phyloP scores from a whole-genome alignment of 2,888 invertebrate genomes.

The Agrochola lychnidis region DNA sequence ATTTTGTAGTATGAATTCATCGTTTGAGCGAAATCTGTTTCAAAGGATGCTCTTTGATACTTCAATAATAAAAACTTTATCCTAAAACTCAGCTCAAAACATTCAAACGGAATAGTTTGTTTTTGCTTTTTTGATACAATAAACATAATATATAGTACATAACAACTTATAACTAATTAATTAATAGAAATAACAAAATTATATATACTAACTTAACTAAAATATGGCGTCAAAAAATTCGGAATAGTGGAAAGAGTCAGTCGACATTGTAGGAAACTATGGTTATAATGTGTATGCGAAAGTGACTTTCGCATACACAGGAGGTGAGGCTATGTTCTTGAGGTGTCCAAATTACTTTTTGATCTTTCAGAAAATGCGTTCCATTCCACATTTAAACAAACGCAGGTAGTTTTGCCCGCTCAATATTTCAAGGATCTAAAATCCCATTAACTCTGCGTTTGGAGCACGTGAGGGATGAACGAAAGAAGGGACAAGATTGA shows the following conservation, averaged over 20 bases:
- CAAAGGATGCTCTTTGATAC: too few species aligned
- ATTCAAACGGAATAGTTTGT: too few species aligned
- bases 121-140: too few species aligned
- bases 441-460: conserved; percentile 41
- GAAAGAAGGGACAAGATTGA: conserved; percentile 60
- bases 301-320: not conserved
- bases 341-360: conserved; percentile 16
- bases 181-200: too few species aligned
- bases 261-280: not conserved
- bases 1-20: too few species aligned
- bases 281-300: not conserved
- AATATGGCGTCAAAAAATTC: too few species aligned
- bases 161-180: too few species aligned
- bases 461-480: conserved; percentile 53
- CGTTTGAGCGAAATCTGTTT: too few species aligned
- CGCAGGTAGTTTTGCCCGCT: conserved; percentile 26
- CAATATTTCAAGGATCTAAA: conserved; percentile 48
- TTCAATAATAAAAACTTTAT: too few species aligned
- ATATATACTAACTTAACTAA: too few species aligned
- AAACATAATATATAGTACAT: too few species aligned
- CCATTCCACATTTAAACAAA: conserved; percentile 27
- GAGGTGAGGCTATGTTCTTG: not conserved
- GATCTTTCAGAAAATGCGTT: conserved; percentile 18
- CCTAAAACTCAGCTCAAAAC: too few species aligned
- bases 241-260: not conserved